Evolutionary conservation across 2,797 vertebrate species (phyloP), one percentile per base, ranked within the genome.

Genomic region (Molothrus aeneus): DNA sequence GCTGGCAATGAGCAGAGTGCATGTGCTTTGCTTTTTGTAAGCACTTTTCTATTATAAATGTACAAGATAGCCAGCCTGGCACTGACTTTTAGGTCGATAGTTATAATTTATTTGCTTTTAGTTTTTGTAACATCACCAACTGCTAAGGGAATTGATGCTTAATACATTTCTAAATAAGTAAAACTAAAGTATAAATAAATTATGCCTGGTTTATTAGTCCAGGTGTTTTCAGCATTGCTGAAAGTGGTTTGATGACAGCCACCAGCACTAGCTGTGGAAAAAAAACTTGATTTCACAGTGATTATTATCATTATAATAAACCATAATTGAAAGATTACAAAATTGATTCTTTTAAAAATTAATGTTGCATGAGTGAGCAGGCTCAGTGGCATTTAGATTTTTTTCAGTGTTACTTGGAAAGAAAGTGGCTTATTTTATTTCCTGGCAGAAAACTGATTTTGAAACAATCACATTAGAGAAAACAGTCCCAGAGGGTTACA

Each of bases 281-380:
- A 90, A 92, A 78, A 12, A 0, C 8, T 51, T 54, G 68, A 94
- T 96, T 95, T 96, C 78, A 71, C 70, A 57, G 82, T 93, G 92
- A 96, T 96, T 90, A 93, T 97, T 92, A 94, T 95, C 87, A 91
- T 93, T 95, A 92, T 69, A 91, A 88, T 85, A 96, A 86, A 79
- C 53, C 64, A 74, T 97, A 97, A 95, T 95, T 97, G 96, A 97
- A 95, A 95, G 87, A 95, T 96, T 96, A 95, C 80, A 93, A 92
- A 96, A 97, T 96, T 96, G 95, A 96, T 97, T 97, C 80, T 96
- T 93, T 97, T 92, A 96, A 97, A 96, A 97, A 96, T 97, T 96
- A 96, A 97, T 93, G 85, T 89, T 94, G 92, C 85, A 42, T 81
- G 90, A 88, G 85, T 53, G 64, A 96, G 66, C 51, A 70, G 85